Base-by-base conservation (phyloP, 1,140 invertebrate genomes). In the Hyposmocoma kahamanoa region DNA sequence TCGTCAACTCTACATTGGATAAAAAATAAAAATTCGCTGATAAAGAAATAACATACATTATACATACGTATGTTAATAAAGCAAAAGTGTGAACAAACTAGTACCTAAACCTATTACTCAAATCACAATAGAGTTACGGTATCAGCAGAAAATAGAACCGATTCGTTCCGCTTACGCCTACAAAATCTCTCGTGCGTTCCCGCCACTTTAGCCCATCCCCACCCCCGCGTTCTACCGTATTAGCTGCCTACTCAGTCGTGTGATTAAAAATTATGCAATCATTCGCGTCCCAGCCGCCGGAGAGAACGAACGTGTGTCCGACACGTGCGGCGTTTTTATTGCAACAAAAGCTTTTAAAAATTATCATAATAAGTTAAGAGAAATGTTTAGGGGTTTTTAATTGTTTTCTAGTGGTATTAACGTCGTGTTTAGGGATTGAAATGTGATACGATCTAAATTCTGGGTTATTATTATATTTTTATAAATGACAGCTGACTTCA, bases 241-340 rank as follows among this genome's bases (percentile, higher is more conserved):
- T 81, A 81, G 76, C 62, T 81, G 77, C 72, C 73, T 72, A 80
- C 69, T 77, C 80, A 50, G 58, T 78, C 77, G 80, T 73, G 69
- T 79, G 70, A 84, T 84, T 84, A 84, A 81, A 81, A 83, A 83
- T 79, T 79, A 81, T 80, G 74, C 74, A 68, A 58, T 55, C 62
- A 69, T 57, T 72, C 53, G 62, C 67, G 50, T 53, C 53, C 46
- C 46, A 52, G 51, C 50, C 50, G 56, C 44, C 60, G 53, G 15
- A 43, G 57, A 45, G 53, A 42, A 51, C 56, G 58, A 60, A 49
- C 74, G 70, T 49, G 56, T 62, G 64, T 46, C 39, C 41, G 63
- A 28, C 65, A 59, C 64, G 66, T 66, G 66, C 45, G 50, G n/a
- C 47, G 22, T 51, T 60, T 64, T 68, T 66, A 65, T 70, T 67